Evolutionary conservation across 2,113 vertebrate species (phyloP).

Genomic region (Polypterus bichir): DNA sequence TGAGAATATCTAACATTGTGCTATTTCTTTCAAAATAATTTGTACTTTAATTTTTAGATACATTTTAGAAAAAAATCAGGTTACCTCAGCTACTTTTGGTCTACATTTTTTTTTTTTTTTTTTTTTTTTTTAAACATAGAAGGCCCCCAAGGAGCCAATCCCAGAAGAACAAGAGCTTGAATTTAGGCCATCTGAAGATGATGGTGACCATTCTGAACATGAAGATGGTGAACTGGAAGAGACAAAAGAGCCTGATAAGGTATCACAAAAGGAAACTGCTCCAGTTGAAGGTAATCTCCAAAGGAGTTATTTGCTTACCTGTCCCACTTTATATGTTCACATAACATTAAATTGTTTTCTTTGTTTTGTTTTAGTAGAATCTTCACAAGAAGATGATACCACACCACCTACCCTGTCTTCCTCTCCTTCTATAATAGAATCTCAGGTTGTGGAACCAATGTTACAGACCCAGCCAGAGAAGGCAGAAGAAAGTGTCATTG

Average conservation of each 20-base stretch:
- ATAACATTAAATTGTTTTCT: too few relatives aligned
- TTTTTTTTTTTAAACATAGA: constrained; percentile 40
- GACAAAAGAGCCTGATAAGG: constrained; percentile 72
- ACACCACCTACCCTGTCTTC: constrained; percentile 12
- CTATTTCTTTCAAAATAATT: too few relatives aligned
- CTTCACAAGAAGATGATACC: too few relatives aligned
- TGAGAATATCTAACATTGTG: too few relatives aligned
- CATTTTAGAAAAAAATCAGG: too few relatives aligned
- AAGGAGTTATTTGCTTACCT: too few relatives aligned
- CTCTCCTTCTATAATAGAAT: constrained; percentile 21
- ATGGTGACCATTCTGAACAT: constrained; percentile 71
- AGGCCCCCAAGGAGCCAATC: constrained; percentile 88
- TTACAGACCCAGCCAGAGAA: constrained; percentile 27
- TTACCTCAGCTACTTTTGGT: too few relatives aligned
- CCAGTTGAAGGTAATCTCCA: constrained; percentile 31
- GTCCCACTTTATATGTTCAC: too few relatives aligned
- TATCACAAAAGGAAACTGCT: constrained; percentile 50
- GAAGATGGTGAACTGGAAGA: constrained; percentile 68
- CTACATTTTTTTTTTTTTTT: neutral
- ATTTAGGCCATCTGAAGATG: constrained; percentile 78
- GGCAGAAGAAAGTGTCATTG: constrained; percentile 34
- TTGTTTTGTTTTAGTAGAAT: too few relatives aligned
- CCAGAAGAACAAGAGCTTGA: constrained; percentile 93
- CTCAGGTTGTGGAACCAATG: constrained; percentile 19
- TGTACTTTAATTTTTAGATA: too few relatives aligned